phyloP scores from a whole-genome alignment of 2,113 vertebrate species.

The Cyphomyrus discorhynchus region DNA sequence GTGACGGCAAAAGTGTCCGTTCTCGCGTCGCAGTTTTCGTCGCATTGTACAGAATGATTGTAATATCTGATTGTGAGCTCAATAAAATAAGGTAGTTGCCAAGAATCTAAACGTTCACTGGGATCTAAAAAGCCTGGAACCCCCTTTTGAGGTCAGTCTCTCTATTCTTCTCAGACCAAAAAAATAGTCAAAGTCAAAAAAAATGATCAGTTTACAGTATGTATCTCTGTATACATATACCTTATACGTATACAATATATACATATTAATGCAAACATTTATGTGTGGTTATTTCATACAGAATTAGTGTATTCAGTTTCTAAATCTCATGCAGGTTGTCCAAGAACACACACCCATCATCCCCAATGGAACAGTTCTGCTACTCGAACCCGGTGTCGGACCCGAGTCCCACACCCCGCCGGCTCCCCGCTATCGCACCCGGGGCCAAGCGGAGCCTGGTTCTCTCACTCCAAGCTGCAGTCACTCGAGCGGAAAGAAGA shows the following conservation, averaged over 20 bases:
- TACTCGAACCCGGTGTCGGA: constrained; percentile 22
- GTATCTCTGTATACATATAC: constrained; percentile 34
- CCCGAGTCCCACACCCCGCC: constrained; percentile 33
- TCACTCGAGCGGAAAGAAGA: not conserved
- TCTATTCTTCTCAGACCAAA: constrained; percentile 24
- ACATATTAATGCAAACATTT: constrained; percentile 30
- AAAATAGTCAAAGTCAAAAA: constrained; percentile 22
- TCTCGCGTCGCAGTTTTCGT: constrained; percentile 29
- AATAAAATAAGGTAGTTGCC: constrained; percentile 61
- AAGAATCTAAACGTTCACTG: constrained; percentile 44
- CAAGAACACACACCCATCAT: constrained; percentile 19
- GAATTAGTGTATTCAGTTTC: constrained; percentile 24
- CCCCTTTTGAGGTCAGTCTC: not conserved
- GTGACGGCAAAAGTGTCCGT: constrained; percentile 27
- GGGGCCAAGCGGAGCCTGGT: not conserved
- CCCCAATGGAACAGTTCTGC: constrained; percentile 26
- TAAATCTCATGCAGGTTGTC: constrained; percentile 36
- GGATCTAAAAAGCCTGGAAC: constrained; percentile 4
- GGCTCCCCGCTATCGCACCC: not conserved
- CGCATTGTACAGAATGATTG: constrained; percentile 21
- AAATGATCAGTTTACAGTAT: constrained; percentile 23
- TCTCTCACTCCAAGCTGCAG: not conserved
- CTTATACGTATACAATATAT: constrained; percentile 28
- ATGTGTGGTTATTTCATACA: constrained; percentile 18
- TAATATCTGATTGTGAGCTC: constrained; percentile 11